Percentiles rank a stretch among this genome's conserved stretches.
phyloP scores from a whole-genome alignment of 2,113 vertebrate species.

The Xiphophorus couchianus region DNA sequence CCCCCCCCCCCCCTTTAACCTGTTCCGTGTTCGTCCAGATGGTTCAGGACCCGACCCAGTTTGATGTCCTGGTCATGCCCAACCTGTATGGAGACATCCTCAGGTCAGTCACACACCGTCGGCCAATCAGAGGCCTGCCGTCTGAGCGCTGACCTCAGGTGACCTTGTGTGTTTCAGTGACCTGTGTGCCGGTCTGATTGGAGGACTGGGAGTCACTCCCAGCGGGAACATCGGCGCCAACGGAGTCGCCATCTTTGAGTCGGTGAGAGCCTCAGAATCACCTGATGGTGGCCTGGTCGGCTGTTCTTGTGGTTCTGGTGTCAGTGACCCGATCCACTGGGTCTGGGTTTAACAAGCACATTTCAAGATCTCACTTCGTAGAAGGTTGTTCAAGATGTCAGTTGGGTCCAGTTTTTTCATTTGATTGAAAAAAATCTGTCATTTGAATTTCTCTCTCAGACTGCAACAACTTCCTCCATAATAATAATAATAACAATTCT shows the following conservation, averaged over 20 bases:
- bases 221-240: constrained; percentile 97
- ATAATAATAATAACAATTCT: no score
- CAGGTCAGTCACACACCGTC: constrained; percentile 78
- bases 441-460: no score
- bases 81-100: constrained; percentile 97
- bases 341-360: no score
- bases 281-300: no score
- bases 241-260: constrained; percentile 95
- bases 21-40: constrained; percentile 78
- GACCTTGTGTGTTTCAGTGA: constrained; percentile 81
- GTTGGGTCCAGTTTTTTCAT: no score
- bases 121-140: background rate
- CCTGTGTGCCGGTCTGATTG: constrained; percentile 93
- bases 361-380: no score
- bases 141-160: background rate
- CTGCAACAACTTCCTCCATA: no score
- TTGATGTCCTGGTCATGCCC: constrained; percentile 97
- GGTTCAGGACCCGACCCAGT: constrained; percentile 96
- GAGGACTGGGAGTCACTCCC: constrained; percentile 94
- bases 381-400: no score
- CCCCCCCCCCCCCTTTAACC: background rate
- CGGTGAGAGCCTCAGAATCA: constrained; percentile 57
- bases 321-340: no score
- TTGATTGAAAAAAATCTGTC: no score
- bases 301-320: no score